Percentiles rank a stretch among this genome's conserved stretches.
Conservation (phyloP, 1,140 invertebrate genomes). For the Tigriopus japonicus region DNA sequence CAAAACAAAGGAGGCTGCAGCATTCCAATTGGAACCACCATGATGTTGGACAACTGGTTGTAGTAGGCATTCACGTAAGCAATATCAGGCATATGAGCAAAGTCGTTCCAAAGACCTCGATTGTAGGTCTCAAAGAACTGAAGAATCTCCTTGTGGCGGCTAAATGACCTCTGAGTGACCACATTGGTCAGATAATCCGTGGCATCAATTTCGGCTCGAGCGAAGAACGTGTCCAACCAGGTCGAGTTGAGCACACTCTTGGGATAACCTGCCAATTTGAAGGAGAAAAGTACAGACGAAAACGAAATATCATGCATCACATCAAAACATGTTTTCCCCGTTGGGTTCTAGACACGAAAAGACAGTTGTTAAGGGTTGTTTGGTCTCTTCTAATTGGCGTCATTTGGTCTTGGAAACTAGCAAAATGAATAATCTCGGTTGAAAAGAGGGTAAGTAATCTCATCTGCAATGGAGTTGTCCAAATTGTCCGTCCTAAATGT, state of each 20-base stretch:
- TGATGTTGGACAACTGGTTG: background rate
- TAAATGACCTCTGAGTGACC: background rate
- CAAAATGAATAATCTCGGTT: too few species aligned
- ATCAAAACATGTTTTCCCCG: too few species aligned
- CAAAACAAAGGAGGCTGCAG: slow-evolving; percentile 2
- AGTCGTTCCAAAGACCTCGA: slow-evolving; percentile 2
- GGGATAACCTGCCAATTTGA: background rate
- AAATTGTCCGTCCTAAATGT: too few species aligned
- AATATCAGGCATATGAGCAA: background rate
- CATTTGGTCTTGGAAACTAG: too few species aligned
- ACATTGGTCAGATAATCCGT: background rate
- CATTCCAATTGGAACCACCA: slow-evolving; percentile 11
- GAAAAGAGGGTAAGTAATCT: too few species aligned
- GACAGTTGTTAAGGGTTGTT: too few species aligned
- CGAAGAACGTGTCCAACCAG: background rate
- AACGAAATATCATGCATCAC: too few species aligned
- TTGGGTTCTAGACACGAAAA: too few species aligned
- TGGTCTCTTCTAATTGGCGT: too few species aligned
- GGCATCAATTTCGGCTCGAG: background rate
- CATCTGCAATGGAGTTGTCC: too few species aligned
- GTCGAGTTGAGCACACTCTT: background rate
- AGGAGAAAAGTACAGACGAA: too few species aligned
- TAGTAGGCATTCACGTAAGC: slow-evolving; percentile 8
- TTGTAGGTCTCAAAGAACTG: background rate
- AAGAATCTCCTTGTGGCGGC: background rate